Base-by-base conservation (phyloP, 53 echinoderm and acorn worm genomes). In the Holothuria leucospilota region DNA sequence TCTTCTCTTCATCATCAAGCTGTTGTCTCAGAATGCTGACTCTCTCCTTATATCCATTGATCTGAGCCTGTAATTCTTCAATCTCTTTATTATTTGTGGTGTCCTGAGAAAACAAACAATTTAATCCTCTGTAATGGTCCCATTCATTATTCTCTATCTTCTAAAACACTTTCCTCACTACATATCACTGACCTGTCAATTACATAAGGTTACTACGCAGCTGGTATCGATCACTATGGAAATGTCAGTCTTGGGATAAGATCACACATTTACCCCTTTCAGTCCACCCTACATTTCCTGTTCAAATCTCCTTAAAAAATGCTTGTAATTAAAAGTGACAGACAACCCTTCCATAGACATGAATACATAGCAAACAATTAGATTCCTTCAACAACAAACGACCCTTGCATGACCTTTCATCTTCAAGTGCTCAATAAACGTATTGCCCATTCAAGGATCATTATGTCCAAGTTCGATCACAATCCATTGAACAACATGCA, bases 71-170 rank as follows among this genome's bases (percentile, higher is more conserved):
- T 8, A 98, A 67, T 27, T 88, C 78, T 63, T 95, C 95, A 12
- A 92, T 84, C 80, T 98, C 98, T 85, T 95, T 98, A 39, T 93
- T 98, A 66, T 92, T 95, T 1, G 95, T 90, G 4, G 94, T 91
- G 70, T 98, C 98, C 98, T 98, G 79, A 2, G 63, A 68, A 42
- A 75, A 46, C 39, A 53, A 52, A 27, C 29, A 13, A 68, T 20
- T 1, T 5, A 12, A 56, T 7, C 18, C 8, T 15, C 18, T 56
- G 0, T 18, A 16, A 68, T 68, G 29, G 65, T 65, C 12, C 65
- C 28, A 24, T 65, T 24, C 25, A 24, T 65, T 34, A 34, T 3
- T 34, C 34, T 34, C 34, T 34, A 34, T 34, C 34, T 34, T 3
- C 64, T 8, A 24, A 63, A 65, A 13, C 24, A 28, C 12, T 9